Percentiles rank a stretch among this genome's conserved stretches.
Conservation (phyloP, 2,888 invertebrate genomes). For the Aspidiotus rigidus region DNA sequence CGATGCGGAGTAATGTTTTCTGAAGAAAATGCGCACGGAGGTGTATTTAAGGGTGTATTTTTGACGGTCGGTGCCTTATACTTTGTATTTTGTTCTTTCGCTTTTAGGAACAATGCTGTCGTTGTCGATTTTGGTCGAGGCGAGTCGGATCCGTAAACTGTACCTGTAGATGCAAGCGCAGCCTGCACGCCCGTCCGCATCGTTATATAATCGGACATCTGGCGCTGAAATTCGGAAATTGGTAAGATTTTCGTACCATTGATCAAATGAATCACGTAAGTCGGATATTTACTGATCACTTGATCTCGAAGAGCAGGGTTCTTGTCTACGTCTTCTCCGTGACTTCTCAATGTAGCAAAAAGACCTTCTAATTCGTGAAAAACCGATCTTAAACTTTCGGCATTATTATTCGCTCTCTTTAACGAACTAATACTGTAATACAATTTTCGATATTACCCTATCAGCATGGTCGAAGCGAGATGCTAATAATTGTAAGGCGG, state of each 20-base stretch:
- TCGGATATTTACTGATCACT: background rate
- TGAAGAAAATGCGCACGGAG: background rate
- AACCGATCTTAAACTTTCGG: background rate
- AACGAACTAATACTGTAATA: background rate
- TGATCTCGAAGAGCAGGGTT: background rate
- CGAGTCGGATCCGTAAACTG: too few relatives aligned
- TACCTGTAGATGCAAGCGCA: too few relatives aligned
- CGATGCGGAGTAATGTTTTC: background rate
- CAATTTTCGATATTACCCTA: background rate
- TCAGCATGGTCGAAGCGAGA: background rate
- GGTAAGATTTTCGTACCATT: background rate
- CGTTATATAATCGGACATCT: background rate
- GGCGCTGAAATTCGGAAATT: background rate
- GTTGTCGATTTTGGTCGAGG: too few relatives aligned
- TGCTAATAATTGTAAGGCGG: background rate
- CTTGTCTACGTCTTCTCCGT: background rate
- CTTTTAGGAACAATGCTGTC: too few relatives aligned
- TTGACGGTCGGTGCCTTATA: background rate
- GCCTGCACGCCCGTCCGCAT: background rate
- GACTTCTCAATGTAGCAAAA: background rate
- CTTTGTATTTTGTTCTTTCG: background rate
- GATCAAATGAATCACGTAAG: background rate
- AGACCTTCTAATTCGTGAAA: background rate
- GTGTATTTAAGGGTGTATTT: background rate
- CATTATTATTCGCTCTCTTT: background rate